phyloP scores from a whole-genome alignment of 2,888 invertebrate genomes.

The Mythimna lalbum region DNA sequence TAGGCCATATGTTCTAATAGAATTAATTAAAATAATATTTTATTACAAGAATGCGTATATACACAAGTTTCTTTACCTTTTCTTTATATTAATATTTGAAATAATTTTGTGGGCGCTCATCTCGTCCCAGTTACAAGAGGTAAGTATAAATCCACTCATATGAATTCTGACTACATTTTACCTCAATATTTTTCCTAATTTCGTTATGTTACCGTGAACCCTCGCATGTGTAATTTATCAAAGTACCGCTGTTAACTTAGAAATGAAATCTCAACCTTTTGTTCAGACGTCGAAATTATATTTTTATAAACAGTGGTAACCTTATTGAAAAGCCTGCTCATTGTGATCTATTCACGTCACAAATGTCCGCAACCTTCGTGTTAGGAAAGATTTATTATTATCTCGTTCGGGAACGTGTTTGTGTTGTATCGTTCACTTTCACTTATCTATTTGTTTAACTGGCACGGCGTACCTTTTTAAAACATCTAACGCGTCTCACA shows the following conservation, averaged over 20 bases:
- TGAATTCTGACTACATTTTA: conserved; percentile 33
- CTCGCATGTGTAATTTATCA: no score
- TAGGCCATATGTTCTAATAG: no score
- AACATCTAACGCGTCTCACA: conserved; percentile 6
- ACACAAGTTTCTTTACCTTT: conserved; percentile 3
- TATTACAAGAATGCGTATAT: conserved; percentile 11
- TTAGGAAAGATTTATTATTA: conserved; percentile 43
- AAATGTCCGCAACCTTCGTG: conserved; percentile 25
- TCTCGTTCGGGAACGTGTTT: conserved; percentile 21
- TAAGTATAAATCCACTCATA: conserved; percentile 15
- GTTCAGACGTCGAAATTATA: conserved; percentile 23
- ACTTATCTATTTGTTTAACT: conserved; percentile 17
- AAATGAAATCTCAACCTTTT: conserved; percentile 37
- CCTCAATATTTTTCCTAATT: conserved; percentile 35
- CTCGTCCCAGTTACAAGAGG: not conserved
- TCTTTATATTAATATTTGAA: conserved; percentile 12
- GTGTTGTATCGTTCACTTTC: conserved; percentile 25
- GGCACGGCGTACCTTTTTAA: not conserved
- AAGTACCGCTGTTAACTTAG: conserved; percentile 12
- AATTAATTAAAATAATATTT: conserved; percentile 8
- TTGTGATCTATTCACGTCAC: conserved; percentile 33
- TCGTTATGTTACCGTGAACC: conserved; percentile 14
- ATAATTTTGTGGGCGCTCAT: conserved; percentile 11
- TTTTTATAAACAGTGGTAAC: conserved; percentile 20
- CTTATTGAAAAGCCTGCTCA: conserved; percentile 21